Conservation (phyloP, 2,888 invertebrate genomes). For the Elmis aenea region DNA sequence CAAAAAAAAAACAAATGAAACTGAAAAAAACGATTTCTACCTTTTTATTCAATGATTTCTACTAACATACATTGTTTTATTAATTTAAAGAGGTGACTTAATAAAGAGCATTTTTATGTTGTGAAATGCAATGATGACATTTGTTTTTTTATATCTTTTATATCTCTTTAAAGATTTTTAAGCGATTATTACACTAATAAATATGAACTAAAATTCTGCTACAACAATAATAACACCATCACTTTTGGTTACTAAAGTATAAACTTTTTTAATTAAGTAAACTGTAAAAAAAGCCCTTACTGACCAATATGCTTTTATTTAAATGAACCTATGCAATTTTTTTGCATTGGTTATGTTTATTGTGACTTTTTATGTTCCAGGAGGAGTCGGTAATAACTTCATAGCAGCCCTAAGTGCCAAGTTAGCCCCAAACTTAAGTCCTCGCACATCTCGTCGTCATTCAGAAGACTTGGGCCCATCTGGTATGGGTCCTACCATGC, state of each 20-base stretch:
- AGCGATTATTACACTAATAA: too few relatives aligned
- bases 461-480: slow-evolving; percentile 42
- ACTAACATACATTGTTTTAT: too few relatives aligned
- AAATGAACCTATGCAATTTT: not conserved
- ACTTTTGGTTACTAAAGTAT: not conserved
- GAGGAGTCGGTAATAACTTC: slow-evolving; percentile 59
- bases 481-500: slow-evolving; percentile 22
- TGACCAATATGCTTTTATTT: not conserved
- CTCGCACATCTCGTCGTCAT: slow-evolving; percentile 52
- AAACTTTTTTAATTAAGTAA: not conserved
- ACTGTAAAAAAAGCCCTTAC: not conserved
- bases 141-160: too few relatives aligned
- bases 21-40: too few relatives aligned
- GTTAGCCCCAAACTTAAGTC: slow-evolving; percentile 58
- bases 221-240: too few relatives aligned
- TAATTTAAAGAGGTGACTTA: too few relatives aligned
- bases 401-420: slow-evolving; percentile 71
- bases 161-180: too few relatives aligned
- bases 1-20: too few relatives aligned
- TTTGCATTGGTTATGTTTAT: not conserved
- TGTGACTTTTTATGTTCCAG: slow-evolving; percentile 38
- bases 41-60: too few relatives aligned
- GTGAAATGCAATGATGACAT: too few relatives aligned
- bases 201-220: too few relatives aligned
- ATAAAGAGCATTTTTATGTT: too few relatives aligned